Evolutionary conservation across 2,797 vertebrate species (phyloP), one percentile per base, ranked within the genome.

Genomic region (Poecilia gillii): DNA sequence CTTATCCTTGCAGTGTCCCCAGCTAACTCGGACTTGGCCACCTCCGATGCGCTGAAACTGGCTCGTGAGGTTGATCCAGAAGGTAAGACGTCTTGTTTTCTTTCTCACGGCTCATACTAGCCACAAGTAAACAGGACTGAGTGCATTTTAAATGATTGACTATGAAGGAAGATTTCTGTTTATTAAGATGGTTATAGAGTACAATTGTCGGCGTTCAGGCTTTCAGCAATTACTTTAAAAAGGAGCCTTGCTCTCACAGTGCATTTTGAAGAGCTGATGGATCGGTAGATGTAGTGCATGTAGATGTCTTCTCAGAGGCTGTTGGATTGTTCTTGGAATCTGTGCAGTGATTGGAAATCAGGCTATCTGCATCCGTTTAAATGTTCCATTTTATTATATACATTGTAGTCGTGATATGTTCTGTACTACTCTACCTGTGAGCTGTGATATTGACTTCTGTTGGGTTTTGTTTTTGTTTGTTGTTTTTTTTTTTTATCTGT

Each of bases 21-120:
- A 45, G 97, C 97, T 72, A 98, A 97, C 93, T 98, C 97, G 16
- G 97, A 98, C 92, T 95, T 98, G 90, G 96, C 97, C 90, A 97
- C 97, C 39, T 96, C 97, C 0, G 97, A 98, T 85, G 96, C 97
- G 0, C 93, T 98, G 80, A 98, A 98, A 92, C 94, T 98, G 92
- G 97, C 97, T n/a, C 96, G 96, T 25, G 97, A 98, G 74, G 97
- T 97, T 43, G 97, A 97, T 91, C 94, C 96, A 93, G 97, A 98
- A 86, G 97, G 97, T 98, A 94, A 79, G 93, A 84, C 53, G 78
- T 87, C 84, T 90, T 81, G 80, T 80, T 76, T 80, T 28, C 76
- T 64, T 41, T 74, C 81, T 78, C n/a, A 82, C 72, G 47, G 73
- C 81, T 78, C n/a, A 83, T 74, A 51, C 85, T 85, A 51, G 43